Evolutionary conservation across 2,797 vertebrate genomes (phyloP).

Genomic region (Molossus alvarezi): DNA sequence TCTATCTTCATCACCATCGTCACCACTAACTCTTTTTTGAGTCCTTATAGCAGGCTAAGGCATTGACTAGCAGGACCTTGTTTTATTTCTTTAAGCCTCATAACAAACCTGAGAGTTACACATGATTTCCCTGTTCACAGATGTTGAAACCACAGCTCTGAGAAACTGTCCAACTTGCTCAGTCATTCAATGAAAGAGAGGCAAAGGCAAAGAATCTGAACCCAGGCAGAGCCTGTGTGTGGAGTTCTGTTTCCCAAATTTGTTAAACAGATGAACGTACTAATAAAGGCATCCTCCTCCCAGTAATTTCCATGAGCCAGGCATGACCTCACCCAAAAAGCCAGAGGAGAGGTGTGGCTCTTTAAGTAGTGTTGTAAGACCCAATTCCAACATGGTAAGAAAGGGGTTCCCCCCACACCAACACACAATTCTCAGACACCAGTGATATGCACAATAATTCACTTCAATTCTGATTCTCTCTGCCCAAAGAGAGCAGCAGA

Average conservation of each 20-base stretch:
- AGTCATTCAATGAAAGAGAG: neutral
- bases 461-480: no score
- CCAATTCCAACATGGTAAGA: neutral
- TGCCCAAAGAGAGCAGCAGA: no score
- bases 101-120: neutral
- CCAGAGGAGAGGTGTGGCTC: neutral
- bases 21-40: neutral
- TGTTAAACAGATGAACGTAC: neutral
- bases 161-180: neutral
- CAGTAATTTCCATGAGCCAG: neutral
- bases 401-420: no score
- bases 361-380: neutral
- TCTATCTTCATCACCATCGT: neutral
- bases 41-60: fast-evolving
- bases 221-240: no score
- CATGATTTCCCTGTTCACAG: no score
- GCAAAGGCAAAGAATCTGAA: neutral
- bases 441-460: no score
- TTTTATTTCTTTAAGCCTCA: neutral
- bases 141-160: neutral
- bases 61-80: no score
- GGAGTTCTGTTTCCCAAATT: no score
- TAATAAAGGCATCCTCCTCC: neutral
- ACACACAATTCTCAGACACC: no score
- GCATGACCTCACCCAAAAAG: neutral